phyloP scores from a whole-genome alignment of 2,888 invertebrate genomes.

The Oxytorus armatus region DNA sequence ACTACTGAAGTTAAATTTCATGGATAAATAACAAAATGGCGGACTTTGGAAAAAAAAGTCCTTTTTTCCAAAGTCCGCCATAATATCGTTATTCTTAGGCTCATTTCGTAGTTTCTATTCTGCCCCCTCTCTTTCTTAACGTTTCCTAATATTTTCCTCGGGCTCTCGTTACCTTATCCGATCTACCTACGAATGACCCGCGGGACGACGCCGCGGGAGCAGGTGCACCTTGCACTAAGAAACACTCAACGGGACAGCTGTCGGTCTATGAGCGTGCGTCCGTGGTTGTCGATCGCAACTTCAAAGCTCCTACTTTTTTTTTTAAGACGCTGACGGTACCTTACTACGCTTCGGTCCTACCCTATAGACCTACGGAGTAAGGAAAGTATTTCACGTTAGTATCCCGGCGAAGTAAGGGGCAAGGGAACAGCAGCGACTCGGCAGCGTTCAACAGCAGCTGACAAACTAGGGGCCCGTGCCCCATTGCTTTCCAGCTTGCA shows the following conservation, averaged over 20 bases:
- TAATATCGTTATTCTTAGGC: not conserved
- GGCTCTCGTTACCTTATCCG: slow-evolving; percentile 36
- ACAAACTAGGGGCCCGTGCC: slow-evolving; percentile 43
- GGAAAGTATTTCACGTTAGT: not conserved
- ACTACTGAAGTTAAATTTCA: too few species aligned
- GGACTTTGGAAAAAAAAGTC: too few species aligned
- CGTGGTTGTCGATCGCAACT: slow-evolving; percentile 65
- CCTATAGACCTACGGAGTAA: not conserved
- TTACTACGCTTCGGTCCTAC: slow-evolving; percentile 18
- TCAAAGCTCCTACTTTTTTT: slow-evolving; percentile 62
- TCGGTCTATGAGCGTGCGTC: slow-evolving; percentile 57
- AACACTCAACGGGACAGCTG: slow-evolving; percentile 59
- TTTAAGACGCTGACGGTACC: slow-evolving; percentile 52
- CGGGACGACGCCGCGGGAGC: slow-evolving; percentile 34
- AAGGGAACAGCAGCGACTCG: slow-evolving; percentile 42
- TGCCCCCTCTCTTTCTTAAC: not conserved
- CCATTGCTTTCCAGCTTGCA: slow-evolving; percentile 42
- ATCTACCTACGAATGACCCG: slow-evolving; percentile 27
- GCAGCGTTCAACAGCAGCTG: slow-evolving; percentile 54
- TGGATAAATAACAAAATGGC: too few species aligned
- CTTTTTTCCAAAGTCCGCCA: too few species aligned
- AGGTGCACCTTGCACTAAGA: slow-evolving; percentile 56
- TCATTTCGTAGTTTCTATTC: not conserved
- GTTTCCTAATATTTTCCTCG: not conserved
- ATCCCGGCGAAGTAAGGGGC: slow-evolving; percentile 1